These are phyloP conservation scores for Halisarca cf. caerulea DNA, from an alignment of 37 sponge, comb jelly and placozoan genomes.

Conservation along the genomic window DNA sequence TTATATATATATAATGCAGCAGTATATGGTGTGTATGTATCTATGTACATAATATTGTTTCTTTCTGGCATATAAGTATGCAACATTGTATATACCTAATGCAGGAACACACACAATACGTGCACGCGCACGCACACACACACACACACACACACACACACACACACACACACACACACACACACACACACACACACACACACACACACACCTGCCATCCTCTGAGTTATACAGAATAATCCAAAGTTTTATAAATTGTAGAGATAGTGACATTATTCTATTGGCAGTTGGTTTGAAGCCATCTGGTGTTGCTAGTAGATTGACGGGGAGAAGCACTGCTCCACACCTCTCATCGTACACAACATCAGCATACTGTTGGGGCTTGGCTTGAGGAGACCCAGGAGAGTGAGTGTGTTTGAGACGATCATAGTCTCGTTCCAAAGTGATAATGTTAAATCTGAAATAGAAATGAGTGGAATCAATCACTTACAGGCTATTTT, in stretches of 20 bases:
- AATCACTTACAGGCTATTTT: too few species aligned
- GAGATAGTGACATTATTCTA: constrained; percentile 43
- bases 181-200: background rate
- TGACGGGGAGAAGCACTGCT: constrained; percentile 48
- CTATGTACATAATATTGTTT: too few species aligned
- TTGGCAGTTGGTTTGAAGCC: constrained; percentile 36
- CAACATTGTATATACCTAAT: too few species aligned
- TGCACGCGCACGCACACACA: too few species aligned
- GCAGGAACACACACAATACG: too few species aligned
- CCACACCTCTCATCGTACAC: constrained; percentile 48
- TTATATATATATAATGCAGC: too few species aligned
- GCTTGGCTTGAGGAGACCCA: background rate
- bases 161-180: background rate
- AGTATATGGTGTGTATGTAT: too few species aligned
- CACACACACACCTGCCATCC: constrained; percentile 11
- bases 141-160: too few species aligned
- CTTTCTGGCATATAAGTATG: too few species aligned
- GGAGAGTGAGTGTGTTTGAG: background rate
- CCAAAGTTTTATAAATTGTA: constrained; percentile 65
- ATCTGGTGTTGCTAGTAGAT: constrained; percentile 30
- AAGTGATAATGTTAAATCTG: constrained; percentile 57
- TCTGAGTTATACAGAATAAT: constrained; percentile 48
- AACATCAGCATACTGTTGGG: constrained; percentile 52
- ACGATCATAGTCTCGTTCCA: constrained; percentile 57
- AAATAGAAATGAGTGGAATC: background rate